Evolutionary conservation across 2,888 invertebrate genomes (phyloP).

Genomic region (Oxystoma pomonae): DNA sequence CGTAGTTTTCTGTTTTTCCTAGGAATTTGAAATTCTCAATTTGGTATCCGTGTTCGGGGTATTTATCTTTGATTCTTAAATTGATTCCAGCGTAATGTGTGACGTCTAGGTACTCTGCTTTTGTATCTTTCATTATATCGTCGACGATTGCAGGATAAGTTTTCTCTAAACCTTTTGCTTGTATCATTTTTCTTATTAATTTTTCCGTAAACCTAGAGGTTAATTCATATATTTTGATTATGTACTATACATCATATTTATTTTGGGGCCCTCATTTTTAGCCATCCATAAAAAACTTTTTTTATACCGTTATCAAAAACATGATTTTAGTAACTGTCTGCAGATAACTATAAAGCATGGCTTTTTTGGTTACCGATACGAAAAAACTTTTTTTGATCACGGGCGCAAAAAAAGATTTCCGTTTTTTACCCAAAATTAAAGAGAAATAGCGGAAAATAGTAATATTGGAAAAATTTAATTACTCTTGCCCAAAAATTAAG

Average conservation of each 20-base stretch:
- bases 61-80: slow-evolving; percentile 27
- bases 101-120: slow-evolving; percentile 54
- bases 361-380: no score
- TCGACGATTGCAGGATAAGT: slow-evolving; percentile 52
- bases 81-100: slow-evolving; percentile 40
- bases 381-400: no score
- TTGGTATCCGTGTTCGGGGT: slow-evolving; percentile 58
- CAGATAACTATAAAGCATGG: no score
- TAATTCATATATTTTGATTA: not conserved
- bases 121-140: slow-evolving; percentile 53
- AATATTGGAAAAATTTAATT: no score
- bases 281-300: no score
- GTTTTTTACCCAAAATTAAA: no score
- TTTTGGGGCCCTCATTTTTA: no score
- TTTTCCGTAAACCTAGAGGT: slow-evolving; percentile 54
- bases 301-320: no score
- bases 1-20: slow-evolving; percentile 58
- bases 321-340: no score
- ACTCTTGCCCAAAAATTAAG: no score
- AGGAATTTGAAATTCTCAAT: slow-evolving; percentile 56
- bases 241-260: not conserved
- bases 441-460: no score
- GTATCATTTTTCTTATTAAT: slow-evolving; percentile 56
- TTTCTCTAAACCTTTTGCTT: slow-evolving; percentile 52
- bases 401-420: no score